These are phyloP conservation scores for Nesoenas mayeri DNA, from an alignment of 2,113 vertebrate genomes.

Conservation along the genomic window DNA sequence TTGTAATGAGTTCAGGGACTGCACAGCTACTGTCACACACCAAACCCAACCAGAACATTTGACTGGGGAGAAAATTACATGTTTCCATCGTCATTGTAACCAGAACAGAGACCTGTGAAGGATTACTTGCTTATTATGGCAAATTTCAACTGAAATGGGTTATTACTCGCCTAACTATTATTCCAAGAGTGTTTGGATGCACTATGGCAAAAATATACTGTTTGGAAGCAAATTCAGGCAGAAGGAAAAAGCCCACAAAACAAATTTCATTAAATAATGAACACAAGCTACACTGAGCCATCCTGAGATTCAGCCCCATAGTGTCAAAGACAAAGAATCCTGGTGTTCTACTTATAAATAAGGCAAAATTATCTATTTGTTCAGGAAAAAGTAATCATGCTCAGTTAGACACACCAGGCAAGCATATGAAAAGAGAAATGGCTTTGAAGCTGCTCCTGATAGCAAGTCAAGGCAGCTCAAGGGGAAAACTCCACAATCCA, in stretches of 20 bases:
- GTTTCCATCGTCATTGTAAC: not conserved
- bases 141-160: slow-evolving; percentile 28
- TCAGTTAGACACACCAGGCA: slow-evolving; percentile 61
- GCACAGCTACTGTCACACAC: not conserved
- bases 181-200: slow-evolving; percentile 21
- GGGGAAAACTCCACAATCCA: slow-evolving; percentile 1
- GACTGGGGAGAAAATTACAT: not conserved
- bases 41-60: not conserved
- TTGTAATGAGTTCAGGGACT: not conserved
- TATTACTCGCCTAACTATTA: slow-evolving; percentile 39
- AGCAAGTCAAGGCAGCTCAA: not conserved
- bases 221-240: slow-evolving; percentile 11
- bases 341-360: slow-evolving; percentile 12
- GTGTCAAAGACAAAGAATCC: not conserved
- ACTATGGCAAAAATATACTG: not conserved
- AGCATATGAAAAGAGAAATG: slow-evolving; percentile 56
- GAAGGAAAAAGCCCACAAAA: not conserved
- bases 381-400: slow-evolving; percentile 59
- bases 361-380: slow-evolving; percentile 40
- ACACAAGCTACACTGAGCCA: not conserved
- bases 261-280: slow-evolving; percentile 26
- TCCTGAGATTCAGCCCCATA: slow-evolving; percentile 19
- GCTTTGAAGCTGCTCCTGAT: slow-evolving; percentile 68
- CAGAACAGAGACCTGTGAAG: slow-evolving; percentile 1
- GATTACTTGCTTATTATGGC: not conserved